Evolutionary conservation across 2,888 invertebrate genomes (phyloP).

Genomic region (Prosapia bicincta): DNA sequence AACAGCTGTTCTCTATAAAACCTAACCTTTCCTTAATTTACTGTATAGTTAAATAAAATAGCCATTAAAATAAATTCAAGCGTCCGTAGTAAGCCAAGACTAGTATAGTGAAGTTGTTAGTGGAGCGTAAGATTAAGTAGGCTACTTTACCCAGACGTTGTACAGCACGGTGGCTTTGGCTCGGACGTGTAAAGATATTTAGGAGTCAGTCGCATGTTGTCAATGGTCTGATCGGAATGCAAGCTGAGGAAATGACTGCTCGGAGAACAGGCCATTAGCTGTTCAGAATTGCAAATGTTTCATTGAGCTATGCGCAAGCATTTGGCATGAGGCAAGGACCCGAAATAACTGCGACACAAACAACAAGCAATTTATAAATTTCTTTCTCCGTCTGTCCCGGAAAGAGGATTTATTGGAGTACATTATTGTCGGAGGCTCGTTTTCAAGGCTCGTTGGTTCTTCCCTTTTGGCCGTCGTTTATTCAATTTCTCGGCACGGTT

Average conservation of each 20-base stretch:
- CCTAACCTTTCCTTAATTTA: neutral
- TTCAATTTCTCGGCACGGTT: slow-evolving; percentile 12
- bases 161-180: neutral
- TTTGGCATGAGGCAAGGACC: neutral
- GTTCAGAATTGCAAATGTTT: slow-evolving; percentile 30
- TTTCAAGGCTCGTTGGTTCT: slow-evolving; percentile 15
- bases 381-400: slow-evolving; percentile 15
- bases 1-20: neutral
- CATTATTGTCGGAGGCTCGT: slow-evolving; percentile 16
- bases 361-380: slow-evolving; percentile 21
- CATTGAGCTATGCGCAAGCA: slow-evolving; percentile 22
- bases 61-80: neutral
- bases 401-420: slow-evolving; percentile 20
- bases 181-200: neutral
- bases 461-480: slow-evolving; percentile 6
- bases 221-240: slow-evolving; percentile 8
- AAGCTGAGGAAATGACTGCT: slow-evolving; percentile 1
- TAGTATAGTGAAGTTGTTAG: neutral
- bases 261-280: slow-evolving; percentile 26
- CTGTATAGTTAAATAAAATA: neutral
- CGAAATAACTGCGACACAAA: slow-evolving; percentile 24
- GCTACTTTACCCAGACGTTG: neutral
- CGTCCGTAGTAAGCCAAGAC: neutral
- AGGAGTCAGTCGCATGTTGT: neutral
- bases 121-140: neutral